phyloP scores from a whole-genome alignment of 2,797 vertebrate species.

The Myotis findleyi region DNA sequence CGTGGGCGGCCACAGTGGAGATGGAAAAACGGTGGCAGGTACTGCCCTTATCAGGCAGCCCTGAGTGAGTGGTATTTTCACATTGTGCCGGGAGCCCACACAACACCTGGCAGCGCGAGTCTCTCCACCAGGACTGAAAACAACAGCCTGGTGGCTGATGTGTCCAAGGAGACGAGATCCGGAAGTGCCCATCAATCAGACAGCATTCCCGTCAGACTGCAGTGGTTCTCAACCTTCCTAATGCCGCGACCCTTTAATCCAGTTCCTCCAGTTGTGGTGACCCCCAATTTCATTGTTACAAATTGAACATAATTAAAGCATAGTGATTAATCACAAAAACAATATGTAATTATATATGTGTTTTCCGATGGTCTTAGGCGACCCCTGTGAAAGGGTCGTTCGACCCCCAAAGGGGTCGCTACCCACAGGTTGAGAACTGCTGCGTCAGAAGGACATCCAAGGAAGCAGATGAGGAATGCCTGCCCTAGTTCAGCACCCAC shows the following conservation, averaged over 20 bases:
- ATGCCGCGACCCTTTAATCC: no score
- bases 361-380: no score
- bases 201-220: not conserved
- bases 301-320: no score
- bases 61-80: slow-evolving; percentile 82
- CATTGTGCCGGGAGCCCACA: slow-evolving; percentile 79
- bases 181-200: not conserved
- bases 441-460: no score
- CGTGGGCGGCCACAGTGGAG: slow-evolving; percentile 67
- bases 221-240: no score
- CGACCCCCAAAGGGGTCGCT: no score
- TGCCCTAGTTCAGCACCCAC: not conserved
- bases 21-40: slow-evolving; percentile 78
- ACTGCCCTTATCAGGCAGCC: slow-evolving; percentile 80
- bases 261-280: no score
- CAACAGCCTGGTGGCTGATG: slow-evolving; percentile 14
- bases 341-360: no score
- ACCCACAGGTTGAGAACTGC: no score
- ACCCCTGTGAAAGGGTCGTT: no score
- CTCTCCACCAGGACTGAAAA: slow-evolving; percentile 69
- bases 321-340: no score
- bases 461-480: not conserved
- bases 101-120: slow-evolving; percentile 81
- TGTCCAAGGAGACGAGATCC: not conserved
- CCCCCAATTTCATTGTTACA: no score